Base-by-base conservation (phyloP, 2,797 vertebrate genomes). In the Philypnodon macrostomus region DNA sequence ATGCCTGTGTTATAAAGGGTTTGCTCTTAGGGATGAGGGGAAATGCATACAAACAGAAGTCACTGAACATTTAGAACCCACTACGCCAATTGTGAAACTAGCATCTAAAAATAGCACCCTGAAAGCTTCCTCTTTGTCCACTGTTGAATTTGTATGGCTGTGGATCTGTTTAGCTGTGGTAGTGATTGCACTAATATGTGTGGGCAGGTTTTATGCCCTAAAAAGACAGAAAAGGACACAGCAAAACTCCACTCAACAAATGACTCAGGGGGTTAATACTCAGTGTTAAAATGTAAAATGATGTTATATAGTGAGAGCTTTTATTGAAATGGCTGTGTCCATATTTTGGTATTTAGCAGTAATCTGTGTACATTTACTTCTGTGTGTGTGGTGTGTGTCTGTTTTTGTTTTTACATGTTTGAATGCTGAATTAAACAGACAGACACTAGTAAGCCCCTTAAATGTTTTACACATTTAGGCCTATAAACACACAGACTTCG, bases 1-100 rank as follows among this genome's bases (percentile, higher is more conserved):
- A 12, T 90, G 88, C 21, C 67, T 40, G 2, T 89, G 88, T 23
- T 0, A 0, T 2, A 5, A 64, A 10, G 81, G 78, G 4, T 86
- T 57, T n/a, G 8, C 45, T 0, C 75, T 84, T 2, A 44, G 55
- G 13, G 17, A 46, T 2, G 0, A 34, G 10, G 45, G n/a, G 14
- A 26, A 46, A 14, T 90, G 87, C 38, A 6, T 63, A 2, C 14
- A 34, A 7, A 30, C 5, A 1, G 3, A 5, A 0, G 5, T 4
- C 4, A 4, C n/a, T 4, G 30, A 34, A 5, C 0, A 3, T 26
- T 14, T 47, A 13, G 1, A 2, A 4, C 1, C 13, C 40, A 55
- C 63, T 5, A 61, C 67, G 9, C 36, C 53, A 0, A 1, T 15
- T 0, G 0, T 9, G 2, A 9, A 53, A 30, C 58, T 66, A 0